A percentile compares a stretch with the other conserved stretches of the same genome.
phyloP scores from a whole-genome alignment of 2,797 vertebrate species.

The Clamator glandarius region DNA sequence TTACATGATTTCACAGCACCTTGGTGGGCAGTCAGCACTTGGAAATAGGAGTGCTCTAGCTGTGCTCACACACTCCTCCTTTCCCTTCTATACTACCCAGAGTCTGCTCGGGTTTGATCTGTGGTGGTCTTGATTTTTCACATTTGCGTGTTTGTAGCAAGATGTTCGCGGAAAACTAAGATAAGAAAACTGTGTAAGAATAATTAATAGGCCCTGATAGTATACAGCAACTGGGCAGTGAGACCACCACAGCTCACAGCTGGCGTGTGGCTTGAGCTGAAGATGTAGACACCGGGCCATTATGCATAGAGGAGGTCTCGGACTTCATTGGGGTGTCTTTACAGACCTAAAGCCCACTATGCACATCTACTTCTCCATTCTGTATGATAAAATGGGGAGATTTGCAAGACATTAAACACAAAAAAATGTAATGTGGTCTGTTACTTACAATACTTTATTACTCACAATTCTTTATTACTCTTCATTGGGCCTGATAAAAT shows the following conservation, averaged over 20 bases:
- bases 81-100: background rate
- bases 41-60: background rate
- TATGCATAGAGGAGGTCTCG: background rate
- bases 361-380: background rate
- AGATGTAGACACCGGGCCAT: background rate
- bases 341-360: background rate
- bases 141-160: background rate
- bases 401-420: background rate
- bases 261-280: background rate
- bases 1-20: background rate
- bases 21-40: fast-evolving
- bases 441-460: background rate
- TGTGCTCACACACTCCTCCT: fast-evolving
- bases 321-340: background rate
- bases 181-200: background rate
- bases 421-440: background rate
- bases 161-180: background rate
- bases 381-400: fast-evolving
- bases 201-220: background rate
- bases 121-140: background rate
- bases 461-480: background rate
- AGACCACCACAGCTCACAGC: background rate
- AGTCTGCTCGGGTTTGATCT: background rate
- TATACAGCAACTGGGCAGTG: fast-evolving
- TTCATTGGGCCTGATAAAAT: background rate